These are phyloP conservation scores for Tragulus kanchil DNA, from an alignment of 2,113 vertebrate genomes.

Conservation along the genomic window DNA sequence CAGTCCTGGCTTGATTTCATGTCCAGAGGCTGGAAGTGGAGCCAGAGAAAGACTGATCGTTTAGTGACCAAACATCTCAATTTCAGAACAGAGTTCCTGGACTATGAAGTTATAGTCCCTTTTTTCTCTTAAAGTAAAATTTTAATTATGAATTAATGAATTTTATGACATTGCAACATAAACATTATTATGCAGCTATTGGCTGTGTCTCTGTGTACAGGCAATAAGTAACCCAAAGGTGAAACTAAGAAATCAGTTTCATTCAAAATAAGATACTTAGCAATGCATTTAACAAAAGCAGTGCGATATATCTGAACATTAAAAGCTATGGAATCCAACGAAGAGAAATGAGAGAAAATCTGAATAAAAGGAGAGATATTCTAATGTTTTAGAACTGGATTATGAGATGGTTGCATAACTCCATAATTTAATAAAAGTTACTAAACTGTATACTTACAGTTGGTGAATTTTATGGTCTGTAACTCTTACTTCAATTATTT, in stretches of 20 bases:
- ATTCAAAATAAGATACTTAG: not conserved
- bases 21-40: not conserved
- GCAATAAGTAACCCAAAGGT: not conserved
- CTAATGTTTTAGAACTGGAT: slow-evolving; percentile 1
- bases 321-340: not conserved
- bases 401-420: not conserved
- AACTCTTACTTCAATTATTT: not conserved
- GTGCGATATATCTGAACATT: not conserved
- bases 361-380: not conserved
- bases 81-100: not conserved
- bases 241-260: not conserved
- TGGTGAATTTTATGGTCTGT: not conserved
- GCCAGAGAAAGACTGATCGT: not conserved
- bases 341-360: slow-evolving; percentile 21
- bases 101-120: not conserved
- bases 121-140: not conserved
- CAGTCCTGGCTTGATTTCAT: not conserved
- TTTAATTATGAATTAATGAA: not conserved
- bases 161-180: not conserved
- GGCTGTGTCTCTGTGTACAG: not conserved
- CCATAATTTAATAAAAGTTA: slow-evolving; percentile 32
- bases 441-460: not conserved
- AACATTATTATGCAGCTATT: not conserved
- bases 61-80: not conserved
- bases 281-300: not conserved